These are phyloP conservation scores for Dendrocincla tyrannina DNA, from an alignment of 2,797 vertebrate genomes.

Conservation along the genomic window DNA sequence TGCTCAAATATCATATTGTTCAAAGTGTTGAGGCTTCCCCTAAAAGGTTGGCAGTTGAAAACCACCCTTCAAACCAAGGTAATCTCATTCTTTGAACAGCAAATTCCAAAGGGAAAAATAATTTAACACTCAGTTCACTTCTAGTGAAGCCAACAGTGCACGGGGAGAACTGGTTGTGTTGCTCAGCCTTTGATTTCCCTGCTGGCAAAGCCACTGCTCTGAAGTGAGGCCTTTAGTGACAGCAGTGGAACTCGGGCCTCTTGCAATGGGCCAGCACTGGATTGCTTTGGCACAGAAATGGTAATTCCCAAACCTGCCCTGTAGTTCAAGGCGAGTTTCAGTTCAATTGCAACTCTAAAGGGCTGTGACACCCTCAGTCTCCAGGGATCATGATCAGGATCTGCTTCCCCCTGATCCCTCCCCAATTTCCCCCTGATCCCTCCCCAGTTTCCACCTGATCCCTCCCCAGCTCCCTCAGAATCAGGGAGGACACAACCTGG, in stretches of 20 bases:
- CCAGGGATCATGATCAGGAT: fast-evolving
- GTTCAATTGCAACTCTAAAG: not conserved
- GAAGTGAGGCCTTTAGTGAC: not conserved
- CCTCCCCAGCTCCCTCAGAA: not conserved
- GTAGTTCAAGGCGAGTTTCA: not conserved
- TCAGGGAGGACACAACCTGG: not conserved
- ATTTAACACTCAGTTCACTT: not conserved
- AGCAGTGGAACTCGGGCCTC: not conserved
- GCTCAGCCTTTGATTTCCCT: not conserved
- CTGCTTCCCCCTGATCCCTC: no score
- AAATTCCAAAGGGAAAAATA: not conserved
- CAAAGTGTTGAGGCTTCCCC: not conserved
- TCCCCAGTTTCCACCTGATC: not conserved
- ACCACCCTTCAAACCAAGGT: not conserved
- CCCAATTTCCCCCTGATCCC: not conserved
- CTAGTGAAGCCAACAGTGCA: not conserved
- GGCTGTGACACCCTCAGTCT: not conserved
- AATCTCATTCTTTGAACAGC: not conserved
- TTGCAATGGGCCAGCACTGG: not conserved
- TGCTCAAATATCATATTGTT: not conserved
- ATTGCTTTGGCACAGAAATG: not conserved
- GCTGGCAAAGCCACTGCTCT: not conserved
- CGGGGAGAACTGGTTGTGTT: not conserved
- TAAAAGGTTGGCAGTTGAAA: not conserved
- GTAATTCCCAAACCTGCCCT: not conserved